Evolutionary conservation across 2,888 invertebrate genomes (phyloP).

Genomic region (Nemapogon koenigi): DNA sequence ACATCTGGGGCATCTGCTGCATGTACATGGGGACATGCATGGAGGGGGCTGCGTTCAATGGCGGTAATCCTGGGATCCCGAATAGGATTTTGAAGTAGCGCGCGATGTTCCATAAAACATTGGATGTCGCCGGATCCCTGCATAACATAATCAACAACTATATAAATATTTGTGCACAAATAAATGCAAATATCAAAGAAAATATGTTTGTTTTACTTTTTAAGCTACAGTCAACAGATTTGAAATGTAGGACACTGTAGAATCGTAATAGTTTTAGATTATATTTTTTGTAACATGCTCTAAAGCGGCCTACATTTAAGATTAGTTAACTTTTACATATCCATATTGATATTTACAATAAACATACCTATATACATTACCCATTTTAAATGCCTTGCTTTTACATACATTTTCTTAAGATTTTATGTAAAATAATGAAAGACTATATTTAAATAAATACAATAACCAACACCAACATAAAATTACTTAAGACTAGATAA

Average conservation of each 20-base stretch:
- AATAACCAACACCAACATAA: slow-evolving; percentile 1
- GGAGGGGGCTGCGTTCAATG: slow-evolving; percentile 40
- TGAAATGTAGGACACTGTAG: no score
- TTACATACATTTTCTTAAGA: slow-evolving; percentile 3
- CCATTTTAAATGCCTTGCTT: neutral
- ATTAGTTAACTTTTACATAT: slow-evolving; percentile 18
- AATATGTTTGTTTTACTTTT: slow-evolving; percentile 19
- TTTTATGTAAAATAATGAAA: slow-evolving; percentile 3
- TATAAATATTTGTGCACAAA: slow-evolving; percentile 16
- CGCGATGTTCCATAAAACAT: slow-evolving; percentile 62
- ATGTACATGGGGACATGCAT: slow-evolving; percentile 54
- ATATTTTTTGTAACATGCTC: no score
- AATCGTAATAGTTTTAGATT: no score
- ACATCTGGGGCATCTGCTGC: slow-evolving; percentile 37
- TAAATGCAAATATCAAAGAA: slow-evolving; percentile 27
- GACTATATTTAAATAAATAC: neutral
- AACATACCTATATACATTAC: no score
- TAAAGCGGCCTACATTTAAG: no score
- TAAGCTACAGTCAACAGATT: no score
- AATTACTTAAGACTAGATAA: slow-evolving; percentile 1
- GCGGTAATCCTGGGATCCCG: slow-evolving; percentile 45
- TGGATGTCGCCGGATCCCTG: slow-evolving; percentile 62
- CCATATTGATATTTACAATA: slow-evolving; percentile 47
- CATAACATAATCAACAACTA: slow-evolving; percentile 27
- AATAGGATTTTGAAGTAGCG: slow-evolving; percentile 58